Evolutionary conservation across 1,140 invertebrate genomes (phyloP).

Genomic region (Caenorhabditis latens): DNA sequence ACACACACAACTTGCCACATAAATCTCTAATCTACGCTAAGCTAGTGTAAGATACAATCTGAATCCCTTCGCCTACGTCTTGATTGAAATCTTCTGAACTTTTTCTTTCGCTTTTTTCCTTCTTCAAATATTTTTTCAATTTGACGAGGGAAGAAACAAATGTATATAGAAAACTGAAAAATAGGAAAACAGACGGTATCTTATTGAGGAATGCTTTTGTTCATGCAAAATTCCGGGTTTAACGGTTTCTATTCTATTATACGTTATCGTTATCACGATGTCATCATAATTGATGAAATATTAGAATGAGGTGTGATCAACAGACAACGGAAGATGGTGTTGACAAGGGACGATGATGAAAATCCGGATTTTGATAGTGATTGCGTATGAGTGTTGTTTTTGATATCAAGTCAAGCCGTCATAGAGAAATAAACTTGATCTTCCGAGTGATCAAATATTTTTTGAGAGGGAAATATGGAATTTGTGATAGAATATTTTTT

Average conservation of each 20-base stretch:
- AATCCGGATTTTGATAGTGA: constrained; percentile 2
- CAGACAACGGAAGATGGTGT: background rate
- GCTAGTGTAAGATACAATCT: constrained; percentile 1
- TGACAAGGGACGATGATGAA: background rate
- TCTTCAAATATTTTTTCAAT: no score
- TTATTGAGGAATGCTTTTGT: no score
- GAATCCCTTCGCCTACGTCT: background rate
- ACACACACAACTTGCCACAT: background rate
- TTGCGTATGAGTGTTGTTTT: background rate
- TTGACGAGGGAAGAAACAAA: background rate
- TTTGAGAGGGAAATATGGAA: background rate
- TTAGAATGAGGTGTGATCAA: background rate
- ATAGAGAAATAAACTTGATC: constrained; percentile 6
- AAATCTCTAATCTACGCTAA: constrained; percentile 23
- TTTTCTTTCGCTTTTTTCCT: background rate
- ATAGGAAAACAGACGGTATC: no score
- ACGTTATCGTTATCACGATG: no score
- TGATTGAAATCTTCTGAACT: background rate
- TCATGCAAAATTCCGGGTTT: no score
- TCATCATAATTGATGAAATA: background rate
- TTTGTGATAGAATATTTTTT: background rate
- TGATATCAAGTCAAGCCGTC: background rate
- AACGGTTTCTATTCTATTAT: no score
- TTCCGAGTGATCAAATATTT: background rate
- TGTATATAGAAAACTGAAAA: background rate